These are phyloP conservation scores for Xestobium rufovillosum DNA, from an alignment of 2,888 invertebrate species.

Conservation along the genomic window DNA sequence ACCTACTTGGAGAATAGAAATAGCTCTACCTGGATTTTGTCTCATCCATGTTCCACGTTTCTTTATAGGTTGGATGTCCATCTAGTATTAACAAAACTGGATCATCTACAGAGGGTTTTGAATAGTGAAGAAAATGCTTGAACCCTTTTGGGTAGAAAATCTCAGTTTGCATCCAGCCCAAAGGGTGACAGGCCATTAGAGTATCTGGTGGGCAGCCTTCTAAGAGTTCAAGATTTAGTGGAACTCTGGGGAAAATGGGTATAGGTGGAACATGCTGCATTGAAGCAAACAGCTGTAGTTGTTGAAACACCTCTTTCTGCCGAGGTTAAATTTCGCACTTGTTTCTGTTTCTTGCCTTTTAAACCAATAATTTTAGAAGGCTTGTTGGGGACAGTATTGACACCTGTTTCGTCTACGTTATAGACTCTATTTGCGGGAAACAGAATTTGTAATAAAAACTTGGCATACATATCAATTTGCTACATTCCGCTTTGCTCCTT, in stretches of 20 bases:
- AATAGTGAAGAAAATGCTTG: not conserved
- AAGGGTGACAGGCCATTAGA: constrained; percentile 17
- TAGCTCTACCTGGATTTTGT: constrained; percentile 12
- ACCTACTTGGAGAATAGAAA: constrained; percentile 9
- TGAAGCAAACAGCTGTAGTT: not conserved
- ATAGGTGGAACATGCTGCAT: not conserved
- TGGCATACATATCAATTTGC: too few species aligned
- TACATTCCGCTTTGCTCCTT: too few species aligned
- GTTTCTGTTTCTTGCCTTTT: too few species aligned
- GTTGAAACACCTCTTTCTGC: constrained; percentile 1
- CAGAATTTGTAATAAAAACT: too few species aligned
- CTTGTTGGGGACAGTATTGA: not conserved
- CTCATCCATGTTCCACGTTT: constrained; percentile 16
- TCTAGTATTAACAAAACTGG: constrained; percentile 12
- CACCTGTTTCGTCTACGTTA: constrained; percentile 1
- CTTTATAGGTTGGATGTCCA: constrained; percentile 12
- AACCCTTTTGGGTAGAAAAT: constrained; percentile 17
- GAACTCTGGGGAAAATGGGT: constrained; percentile 13
- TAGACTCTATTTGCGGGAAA: not conserved
- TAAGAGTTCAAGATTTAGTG: constrained; percentile 17
- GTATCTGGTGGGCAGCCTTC: constrained; percentile 16
- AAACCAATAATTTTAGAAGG: too few species aligned
- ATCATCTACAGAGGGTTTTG: constrained; percentile 12
- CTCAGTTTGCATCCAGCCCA: constrained; percentile 17
- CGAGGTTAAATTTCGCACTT: not conserved